Percentiles rank a stretch among this genome's conserved stretches.
Evolutionary conservation across 2,888 invertebrate genomes (phyloP).

Genomic region (Trachelus iudaicus): DNA sequence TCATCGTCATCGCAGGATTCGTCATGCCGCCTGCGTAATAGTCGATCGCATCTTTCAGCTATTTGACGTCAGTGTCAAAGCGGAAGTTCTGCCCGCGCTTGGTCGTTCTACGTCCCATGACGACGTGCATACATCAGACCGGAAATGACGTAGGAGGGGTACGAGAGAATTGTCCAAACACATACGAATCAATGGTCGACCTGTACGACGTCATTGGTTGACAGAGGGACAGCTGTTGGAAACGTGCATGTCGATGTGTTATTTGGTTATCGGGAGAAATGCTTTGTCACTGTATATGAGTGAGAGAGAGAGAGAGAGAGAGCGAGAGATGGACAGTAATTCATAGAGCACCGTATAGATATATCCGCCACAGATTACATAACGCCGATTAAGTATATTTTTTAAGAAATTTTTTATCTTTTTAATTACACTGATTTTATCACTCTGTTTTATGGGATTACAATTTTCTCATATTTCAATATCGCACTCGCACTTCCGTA

Average conservation of each 20-base stretch:
- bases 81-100: constrained; percentile 34
- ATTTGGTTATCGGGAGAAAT: background rate
- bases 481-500: background rate
- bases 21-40: background rate
- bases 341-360: background rate
- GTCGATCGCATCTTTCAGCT: constrained; percentile 13
- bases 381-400: background rate
- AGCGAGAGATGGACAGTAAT: too few species aligned
- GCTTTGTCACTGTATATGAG: background rate
- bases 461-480: background rate
- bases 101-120: constrained; percentile 14
- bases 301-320: too few species aligned
- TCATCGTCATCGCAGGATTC: constrained; percentile 34
- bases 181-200: background rate
- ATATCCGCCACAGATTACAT: background rate
- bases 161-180: background rate
- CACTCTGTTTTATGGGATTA: background rate
- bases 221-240: background rate
- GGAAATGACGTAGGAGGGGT: background rate
- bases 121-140: background rate
- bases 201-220: background rate
- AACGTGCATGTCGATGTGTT: background rate
- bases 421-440: background rate
- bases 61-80: constrained; percentile 43
- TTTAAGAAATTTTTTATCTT: background rate